A percentile compares a stretch with the other conserved stretches of the same genome.
Conservation (phyloP, 2,888 invertebrate species). For the Balanococcus diminutus region DNA sequence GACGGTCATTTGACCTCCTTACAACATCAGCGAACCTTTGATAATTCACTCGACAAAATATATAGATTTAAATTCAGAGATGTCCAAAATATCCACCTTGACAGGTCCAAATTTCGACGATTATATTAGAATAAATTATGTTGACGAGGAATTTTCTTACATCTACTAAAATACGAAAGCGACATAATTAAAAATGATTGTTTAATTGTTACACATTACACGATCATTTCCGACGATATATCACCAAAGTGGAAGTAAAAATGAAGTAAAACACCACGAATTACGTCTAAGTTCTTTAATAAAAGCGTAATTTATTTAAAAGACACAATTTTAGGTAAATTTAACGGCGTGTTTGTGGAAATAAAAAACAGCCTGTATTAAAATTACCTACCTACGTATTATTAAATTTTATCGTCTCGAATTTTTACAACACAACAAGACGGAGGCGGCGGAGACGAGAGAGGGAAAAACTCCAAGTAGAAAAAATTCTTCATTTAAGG, state of each 20-base stretch:
- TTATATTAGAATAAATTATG: too few species aligned
- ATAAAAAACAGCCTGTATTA: slow-evolving; percentile 1
- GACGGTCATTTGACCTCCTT: too few species aligned
- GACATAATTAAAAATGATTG: background rate
- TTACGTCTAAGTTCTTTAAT: background rate
- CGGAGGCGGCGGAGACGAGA: background rate
- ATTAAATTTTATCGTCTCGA: slow-evolving; percentile 13
- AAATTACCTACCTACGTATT: background rate
- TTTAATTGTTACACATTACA: slow-evolving; percentile 21
- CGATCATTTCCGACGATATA: background rate
- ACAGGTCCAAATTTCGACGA: too few species aligned
- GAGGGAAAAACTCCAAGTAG: background rate
- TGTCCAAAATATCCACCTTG: too few species aligned
- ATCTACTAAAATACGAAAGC: background rate
- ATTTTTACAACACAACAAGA: background rate
- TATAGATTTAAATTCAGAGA: too few species aligned
- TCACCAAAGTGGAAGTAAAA: background rate
- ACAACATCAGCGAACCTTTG: too few species aligned
- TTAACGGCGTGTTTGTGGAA: slow-evolving; percentile 16
- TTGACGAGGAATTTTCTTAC: background rate
- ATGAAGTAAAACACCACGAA: background rate
- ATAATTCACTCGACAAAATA: too few species aligned
- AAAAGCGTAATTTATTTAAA: slow-evolving; percentile 28
- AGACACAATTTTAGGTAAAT: slow-evolving; percentile 32
- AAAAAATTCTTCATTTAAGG: background rate